Conservation (phyloP, 2,888 invertebrate genomes). For the Drosophila multiciliata region DNA sequence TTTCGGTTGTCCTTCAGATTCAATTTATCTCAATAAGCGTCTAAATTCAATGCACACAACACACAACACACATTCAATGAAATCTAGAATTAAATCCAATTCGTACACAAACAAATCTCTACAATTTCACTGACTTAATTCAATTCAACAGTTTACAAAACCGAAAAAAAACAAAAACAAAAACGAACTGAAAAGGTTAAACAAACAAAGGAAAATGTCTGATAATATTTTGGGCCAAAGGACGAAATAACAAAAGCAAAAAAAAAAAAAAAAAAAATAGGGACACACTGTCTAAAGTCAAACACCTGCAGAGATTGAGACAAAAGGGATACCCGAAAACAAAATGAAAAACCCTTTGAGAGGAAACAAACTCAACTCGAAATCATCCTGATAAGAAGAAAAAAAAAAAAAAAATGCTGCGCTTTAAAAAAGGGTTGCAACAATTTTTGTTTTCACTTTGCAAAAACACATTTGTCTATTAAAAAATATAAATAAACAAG, state of each 20-base stretch:
- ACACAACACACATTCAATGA: slow-evolving; percentile 36
- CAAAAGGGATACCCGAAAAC: slow-evolving; percentile 24
- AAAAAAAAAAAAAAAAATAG: slow-evolving; percentile 4
- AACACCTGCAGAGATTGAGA: slow-evolving; percentile 68
- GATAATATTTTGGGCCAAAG: slow-evolving; percentile 60
- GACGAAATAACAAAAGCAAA: slow-evolving; percentile 16
- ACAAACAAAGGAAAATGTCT: slow-evolving; percentile 48
- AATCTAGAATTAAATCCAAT: slow-evolving; percentile 56
- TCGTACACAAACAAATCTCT: slow-evolving; percentile 55
- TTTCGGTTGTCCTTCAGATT: slow-evolving; percentile 12
- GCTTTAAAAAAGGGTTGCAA: slow-evolving; percentile 29
- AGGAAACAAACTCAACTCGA: not conserved
- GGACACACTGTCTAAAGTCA: slow-evolving; percentile 60
- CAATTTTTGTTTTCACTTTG: slow-evolving; percentile 5
- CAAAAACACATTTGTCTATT: slow-evolving; percentile 71
- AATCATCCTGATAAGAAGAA: slow-evolving; percentile 58
- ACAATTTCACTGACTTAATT: slow-evolving; percentile 67
- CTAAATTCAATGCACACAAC: slow-evolving; percentile 42
- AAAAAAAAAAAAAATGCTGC: slow-evolving; percentile 10
- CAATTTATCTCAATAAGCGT: slow-evolving; percentile 38
- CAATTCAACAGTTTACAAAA: slow-evolving; percentile 58
- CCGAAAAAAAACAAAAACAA: not conserved
- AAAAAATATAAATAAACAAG: slow-evolving; percentile 69
- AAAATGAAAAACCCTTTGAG: slow-evolving; percentile 42
- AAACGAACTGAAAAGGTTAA: slow-evolving; percentile 37